Evolutionary conservation across 35 echinoderm and acorn worm genomes (phyloP), one percentile per base, ranked within the genome.

Genomic region (Apostichopus parvimensis): DNA sequence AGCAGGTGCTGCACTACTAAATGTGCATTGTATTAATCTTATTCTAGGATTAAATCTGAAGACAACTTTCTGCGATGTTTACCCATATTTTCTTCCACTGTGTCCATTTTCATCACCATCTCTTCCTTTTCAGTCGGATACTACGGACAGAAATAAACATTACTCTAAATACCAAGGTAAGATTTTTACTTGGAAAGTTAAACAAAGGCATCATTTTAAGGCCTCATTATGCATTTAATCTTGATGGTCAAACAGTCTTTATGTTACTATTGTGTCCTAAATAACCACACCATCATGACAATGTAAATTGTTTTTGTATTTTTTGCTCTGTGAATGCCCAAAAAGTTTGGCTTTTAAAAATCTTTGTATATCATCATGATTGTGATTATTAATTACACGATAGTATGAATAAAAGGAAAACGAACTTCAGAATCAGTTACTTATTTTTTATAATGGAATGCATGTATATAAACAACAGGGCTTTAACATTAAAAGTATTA

Each of bases 81-180:
- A 93, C 92, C 92, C 78, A 71, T 87, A 25, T 6, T 72, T 60
- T 87, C 54, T 77, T 93, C 92, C n/a, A 93, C 56, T 10, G 92
- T 93, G 58, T 77, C 59, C 71, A 93, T 88, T 28, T 56, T 25
- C 20, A 68, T 26, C 20, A 93, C 92, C 59, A 66, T 87, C 7
- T 87, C 21, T 34, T 93, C 92, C 86, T 93, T 93, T n/a, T 78
- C 83, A 7, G 57, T 93, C 14, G 92, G 92, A 78, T 93, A 93
- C 92, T 93, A 21, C 4, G 21, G 6, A 68, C 9, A 14, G 54
- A 87, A 75, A 53, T 57, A 65, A 76, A 5, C 76, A 54, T 6
- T 88, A 90, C n/a, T 73, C 11, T 77, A 54, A 0, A 78, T 52
- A 22, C 23, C 13, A 79, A 4, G 23, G 14, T 25, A 25, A 14